Evolutionary conservation across 1,140 invertebrate genomes (phyloP).

Genomic region (Phthorimaea operculella): DNA sequence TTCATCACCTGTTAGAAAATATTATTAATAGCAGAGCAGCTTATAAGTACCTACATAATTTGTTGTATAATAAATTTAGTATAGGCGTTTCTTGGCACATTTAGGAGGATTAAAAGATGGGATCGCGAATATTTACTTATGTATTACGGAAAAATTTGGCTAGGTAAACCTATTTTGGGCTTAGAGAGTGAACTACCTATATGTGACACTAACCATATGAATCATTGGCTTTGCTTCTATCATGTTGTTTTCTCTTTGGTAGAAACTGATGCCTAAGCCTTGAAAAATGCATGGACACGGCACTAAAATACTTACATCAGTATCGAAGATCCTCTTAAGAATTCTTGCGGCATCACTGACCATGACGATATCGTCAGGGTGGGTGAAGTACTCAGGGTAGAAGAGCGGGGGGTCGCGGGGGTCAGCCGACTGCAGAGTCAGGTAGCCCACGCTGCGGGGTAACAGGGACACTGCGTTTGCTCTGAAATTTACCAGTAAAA

Average conservation of each 20-base stretch:
- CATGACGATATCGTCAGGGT: slow-evolving; percentile 76
- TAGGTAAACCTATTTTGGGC: too few species aligned
- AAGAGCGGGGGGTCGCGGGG: slow-evolving; percentile 78
- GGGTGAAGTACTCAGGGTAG: slow-evolving; percentile 81
- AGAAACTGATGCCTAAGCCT: too few species aligned
- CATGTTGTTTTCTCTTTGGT: too few species aligned
- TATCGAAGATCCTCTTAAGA: slow-evolving; percentile 72
- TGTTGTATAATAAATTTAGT: neutral
- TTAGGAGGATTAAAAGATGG: too few species aligned
- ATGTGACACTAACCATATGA: too few species aligned
- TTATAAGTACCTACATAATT: neutral
- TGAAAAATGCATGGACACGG: neutral
- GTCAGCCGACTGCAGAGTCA: slow-evolving; percentile 47
- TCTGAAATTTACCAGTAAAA: slow-evolving; percentile 52
- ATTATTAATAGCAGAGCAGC: neutral
- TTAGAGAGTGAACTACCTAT: too few species aligned
- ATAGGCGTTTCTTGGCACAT: too few species aligned
- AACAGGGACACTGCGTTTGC: slow-evolving; percentile 73
- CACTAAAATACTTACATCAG: slow-evolving; percentile 58
- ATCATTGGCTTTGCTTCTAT: too few species aligned
- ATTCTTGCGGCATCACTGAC: slow-evolving; percentile 79
- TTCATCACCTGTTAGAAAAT: slow-evolving; percentile 55
- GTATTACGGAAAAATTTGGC: too few species aligned
- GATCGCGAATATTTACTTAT: too few species aligned
- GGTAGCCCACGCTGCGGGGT: slow-evolving; percentile 43